Percentiles rank a stretch among this genome's conserved stretches.
Evolutionary conservation across 2,888 invertebrate species (phyloP).

Genomic region (Dascillus cervinus): DNA sequence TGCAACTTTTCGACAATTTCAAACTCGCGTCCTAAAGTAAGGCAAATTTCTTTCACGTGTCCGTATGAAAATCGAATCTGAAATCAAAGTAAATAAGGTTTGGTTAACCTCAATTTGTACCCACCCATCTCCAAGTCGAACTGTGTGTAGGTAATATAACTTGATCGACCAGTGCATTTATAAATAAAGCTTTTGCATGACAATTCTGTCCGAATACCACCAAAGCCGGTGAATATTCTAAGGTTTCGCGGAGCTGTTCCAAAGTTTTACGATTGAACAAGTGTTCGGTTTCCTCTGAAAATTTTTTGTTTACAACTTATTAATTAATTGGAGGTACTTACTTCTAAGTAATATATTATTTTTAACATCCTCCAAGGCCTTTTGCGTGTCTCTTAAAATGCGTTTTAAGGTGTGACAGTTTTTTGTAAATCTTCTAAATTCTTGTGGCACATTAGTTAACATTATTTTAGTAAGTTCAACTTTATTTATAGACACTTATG

Average conservation of each 20-base stretch:
- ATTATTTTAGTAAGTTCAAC: too few species aligned
- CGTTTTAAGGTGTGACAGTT: slow-evolving; percentile 35
- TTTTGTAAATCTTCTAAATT: slow-evolving; percentile 37
- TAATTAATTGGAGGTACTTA: slow-evolving; percentile 23
- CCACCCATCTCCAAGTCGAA: slow-evolving; percentile 60
- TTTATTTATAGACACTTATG: too few species aligned
- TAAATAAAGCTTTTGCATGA: slow-evolving; percentile 61
- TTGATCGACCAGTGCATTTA: slow-evolving; percentile 64
- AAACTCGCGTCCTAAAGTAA: slow-evolving; percentile 58
- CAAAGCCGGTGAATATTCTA: slow-evolving; percentile 51
- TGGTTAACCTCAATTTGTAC: slow-evolving; percentile 26
- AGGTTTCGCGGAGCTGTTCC: slow-evolving; percentile 28
- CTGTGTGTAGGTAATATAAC: slow-evolving; percentile 56
- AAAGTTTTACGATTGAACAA: slow-evolving; percentile 30
- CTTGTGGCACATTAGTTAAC: slow-evolving; percentile 22
- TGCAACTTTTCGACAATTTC: slow-evolving; percentile 66
- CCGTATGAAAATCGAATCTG: slow-evolving; percentile 56
- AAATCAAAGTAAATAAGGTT: slow-evolving; percentile 6
- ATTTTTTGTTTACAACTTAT: slow-evolving; percentile 2
- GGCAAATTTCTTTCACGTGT: slow-evolving; percentile 49
- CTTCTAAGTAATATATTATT: slow-evolving; percentile 32
- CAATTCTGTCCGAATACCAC: slow-evolving; percentile 66
- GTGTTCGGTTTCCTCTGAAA: slow-evolving; percentile 33
- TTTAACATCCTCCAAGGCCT: slow-evolving; percentile 37
- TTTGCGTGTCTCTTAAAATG: slow-evolving; percentile 36